Evolutionary conservation across 2,797 vertebrate genomes (phyloP).

Genomic region (Setipinna tenuifilis): DNA sequence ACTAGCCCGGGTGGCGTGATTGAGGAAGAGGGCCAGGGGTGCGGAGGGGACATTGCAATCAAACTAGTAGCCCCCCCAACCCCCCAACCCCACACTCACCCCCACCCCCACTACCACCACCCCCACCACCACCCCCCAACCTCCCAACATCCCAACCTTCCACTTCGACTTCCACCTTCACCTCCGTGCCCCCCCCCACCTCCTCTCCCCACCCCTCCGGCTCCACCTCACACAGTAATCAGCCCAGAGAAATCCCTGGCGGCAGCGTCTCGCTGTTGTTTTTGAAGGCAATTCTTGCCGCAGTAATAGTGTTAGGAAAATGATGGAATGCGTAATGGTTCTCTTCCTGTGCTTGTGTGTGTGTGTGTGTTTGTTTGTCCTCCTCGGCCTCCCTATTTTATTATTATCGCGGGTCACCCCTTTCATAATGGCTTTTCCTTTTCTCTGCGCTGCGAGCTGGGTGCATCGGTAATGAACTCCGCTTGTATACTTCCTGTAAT

Average conservation of each 20-base stretch:
- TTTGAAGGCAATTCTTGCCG: neutral
- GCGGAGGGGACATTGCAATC: neutral
- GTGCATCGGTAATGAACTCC: slow-evolving; percentile 19
- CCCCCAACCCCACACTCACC: neutral
- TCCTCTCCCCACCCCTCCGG: neutral
- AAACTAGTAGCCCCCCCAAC: neutral
- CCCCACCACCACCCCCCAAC: neutral
- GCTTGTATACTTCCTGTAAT: slow-evolving; percentile 21
- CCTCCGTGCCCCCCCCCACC: neutral
- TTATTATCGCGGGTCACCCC: neutral
- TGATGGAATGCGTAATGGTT: slow-evolving; percentile 4
- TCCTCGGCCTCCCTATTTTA: slow-evolving; percentile 10
- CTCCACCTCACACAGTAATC: neutral
- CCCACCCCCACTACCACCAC: neutral
- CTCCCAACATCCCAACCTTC: neutral
- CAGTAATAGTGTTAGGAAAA: slow-evolving; percentile 14
- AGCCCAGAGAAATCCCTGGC: neutral
- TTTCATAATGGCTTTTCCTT: no score
- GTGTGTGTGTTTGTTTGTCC: neutral
- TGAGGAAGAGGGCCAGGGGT: neutral
- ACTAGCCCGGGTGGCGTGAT: neutral
- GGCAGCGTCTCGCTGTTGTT: neutral
- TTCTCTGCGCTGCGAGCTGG: no score
- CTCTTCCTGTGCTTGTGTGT: neutral
- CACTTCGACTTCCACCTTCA: neutral